A percentile compares a stretch with the other conserved stretches of the same genome.
Conservation (phyloP, 2,888 invertebrate species). For the Melipona bicolor region DNA sequence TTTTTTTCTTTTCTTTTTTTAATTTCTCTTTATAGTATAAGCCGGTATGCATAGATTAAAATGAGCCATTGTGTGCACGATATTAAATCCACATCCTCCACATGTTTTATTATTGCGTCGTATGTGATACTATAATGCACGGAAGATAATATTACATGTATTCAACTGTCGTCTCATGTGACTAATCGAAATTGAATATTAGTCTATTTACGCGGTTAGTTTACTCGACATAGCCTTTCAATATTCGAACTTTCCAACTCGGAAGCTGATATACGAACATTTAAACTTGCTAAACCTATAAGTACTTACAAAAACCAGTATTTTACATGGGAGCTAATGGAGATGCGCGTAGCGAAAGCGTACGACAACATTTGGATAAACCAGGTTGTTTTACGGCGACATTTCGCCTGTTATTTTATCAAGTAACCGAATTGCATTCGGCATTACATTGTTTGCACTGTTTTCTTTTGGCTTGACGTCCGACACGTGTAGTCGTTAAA, state of each 20-base stretch:
- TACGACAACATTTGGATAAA: not conserved
- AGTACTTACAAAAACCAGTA: not conserved
- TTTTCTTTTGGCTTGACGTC: not conserved
- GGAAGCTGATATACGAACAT: not conserved
- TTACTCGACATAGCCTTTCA: not conserved
- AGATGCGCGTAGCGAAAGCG: not conserved
- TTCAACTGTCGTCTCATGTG: not conserved
- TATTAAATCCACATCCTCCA: not conserved
- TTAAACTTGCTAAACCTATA: not conserved
- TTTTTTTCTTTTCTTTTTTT: not conserved
- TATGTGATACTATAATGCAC: too few relatives aligned
- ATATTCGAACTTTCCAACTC: not conserved
- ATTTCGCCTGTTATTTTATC: not conserved
- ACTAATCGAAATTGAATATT: not conserved
- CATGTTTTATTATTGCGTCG: not conserved
- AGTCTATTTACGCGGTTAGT: not conserved
- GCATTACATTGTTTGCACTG: slow-evolving; percentile 1
- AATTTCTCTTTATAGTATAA: not conserved
- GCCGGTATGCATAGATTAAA: not conserved
- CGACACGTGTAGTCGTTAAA: slow-evolving; percentile 8
- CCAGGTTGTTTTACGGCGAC: not conserved
- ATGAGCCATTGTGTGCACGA: not conserved
- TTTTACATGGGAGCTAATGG: not conserved
- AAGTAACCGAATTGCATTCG: not conserved
- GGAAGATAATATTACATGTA: not conserved